phyloP scores from a whole-genome alignment of 2,888 invertebrate genomes.

The Andrena dorsata region DNA sequence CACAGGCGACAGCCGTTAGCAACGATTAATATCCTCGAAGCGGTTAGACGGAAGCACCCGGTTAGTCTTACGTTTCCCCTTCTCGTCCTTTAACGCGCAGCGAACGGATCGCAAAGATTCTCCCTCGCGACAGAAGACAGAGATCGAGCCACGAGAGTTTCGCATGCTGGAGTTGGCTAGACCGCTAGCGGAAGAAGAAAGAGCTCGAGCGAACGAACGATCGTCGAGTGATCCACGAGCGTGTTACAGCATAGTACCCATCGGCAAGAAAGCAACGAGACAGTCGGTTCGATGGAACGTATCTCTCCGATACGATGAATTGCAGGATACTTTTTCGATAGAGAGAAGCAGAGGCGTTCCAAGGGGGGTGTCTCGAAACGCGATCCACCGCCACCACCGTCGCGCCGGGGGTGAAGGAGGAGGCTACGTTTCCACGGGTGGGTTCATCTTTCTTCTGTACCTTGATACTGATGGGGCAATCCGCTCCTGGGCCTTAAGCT shows the following conservation, averaged over 20 bases:
- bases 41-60: constrained; percentile 56
- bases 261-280: constrained; percentile 29
- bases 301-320: neutral
- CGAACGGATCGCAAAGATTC: constrained; percentile 2
- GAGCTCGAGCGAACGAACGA: constrained; percentile 7
- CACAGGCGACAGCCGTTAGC: neutral
- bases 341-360: constrained; percentile 46
- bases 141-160: neutral
- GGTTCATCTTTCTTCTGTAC: constrained; percentile 81
- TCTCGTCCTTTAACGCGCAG: neutral
- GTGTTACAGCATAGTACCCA: neutral
- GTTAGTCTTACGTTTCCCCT: constrained; percentile 52
- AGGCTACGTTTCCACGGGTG: constrained; percentile 14
- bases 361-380: constrained; percentile 35
- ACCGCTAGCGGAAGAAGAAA: neutral
- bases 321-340: neutral
- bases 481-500: constrained; percentile 80
- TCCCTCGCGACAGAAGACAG: neutral
- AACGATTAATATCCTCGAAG: constrained; percentile 37
- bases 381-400: constrained; percentile 63
- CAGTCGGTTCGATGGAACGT: constrained; percentile 1
- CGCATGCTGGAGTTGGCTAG: constrained; percentile 12
- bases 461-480: constrained; percentile 83
- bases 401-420: neutral
- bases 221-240: neutral